Evolutionary conservation across 1,140 invertebrate species (phyloP), one percentile per base, ranked within the genome.

Genomic region (Eumaeus atala): DNA sequence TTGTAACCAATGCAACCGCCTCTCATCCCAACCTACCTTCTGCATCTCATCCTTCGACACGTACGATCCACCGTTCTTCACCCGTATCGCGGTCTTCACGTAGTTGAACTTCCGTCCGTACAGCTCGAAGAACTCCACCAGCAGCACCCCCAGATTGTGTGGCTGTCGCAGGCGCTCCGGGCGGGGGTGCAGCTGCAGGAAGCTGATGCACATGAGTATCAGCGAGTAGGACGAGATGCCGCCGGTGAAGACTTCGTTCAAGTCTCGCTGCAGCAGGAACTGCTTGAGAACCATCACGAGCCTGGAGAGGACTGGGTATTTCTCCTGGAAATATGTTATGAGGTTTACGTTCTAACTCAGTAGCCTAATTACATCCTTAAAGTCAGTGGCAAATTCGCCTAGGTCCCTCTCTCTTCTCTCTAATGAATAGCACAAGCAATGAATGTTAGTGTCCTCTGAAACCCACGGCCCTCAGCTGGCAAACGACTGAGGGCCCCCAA

Each of bases 231-330:
- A 99, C 62, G 97, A 97, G 71, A 99, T 98, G 78, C 98, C 98
- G 65, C 98, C 97, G 50, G 97, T 98, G 89, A 98, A 99, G 48
- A 99, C 98, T 92, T 99, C 97, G 89, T 99, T 99, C 67, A 99
- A 91, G 90, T 98, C 96, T 84, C 97, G 92, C 88, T 99, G 95
- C 49, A 98, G 89, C 54, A 99, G 91, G 89, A 98, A 99, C 89
- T 99, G 97, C 89, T 99, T 99, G 60, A 99, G 90, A 51, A 99
- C 97, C 87, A 99, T 93, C 61, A 99, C 97, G 68, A 99, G 90
- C 75, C 97, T 98, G 18, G 95, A 92, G 59, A 99, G 89, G 53
- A 94, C 93, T 17, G 96, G 96, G 89, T 93, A 99, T 56, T 90
- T 90, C 40, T 87, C 83, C 77, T 86, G 74, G 11, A 70, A 70